Base-by-base conservation (phyloP, 1,140 invertebrate genomes). In the Caenorhabditis inopinata region DNA sequence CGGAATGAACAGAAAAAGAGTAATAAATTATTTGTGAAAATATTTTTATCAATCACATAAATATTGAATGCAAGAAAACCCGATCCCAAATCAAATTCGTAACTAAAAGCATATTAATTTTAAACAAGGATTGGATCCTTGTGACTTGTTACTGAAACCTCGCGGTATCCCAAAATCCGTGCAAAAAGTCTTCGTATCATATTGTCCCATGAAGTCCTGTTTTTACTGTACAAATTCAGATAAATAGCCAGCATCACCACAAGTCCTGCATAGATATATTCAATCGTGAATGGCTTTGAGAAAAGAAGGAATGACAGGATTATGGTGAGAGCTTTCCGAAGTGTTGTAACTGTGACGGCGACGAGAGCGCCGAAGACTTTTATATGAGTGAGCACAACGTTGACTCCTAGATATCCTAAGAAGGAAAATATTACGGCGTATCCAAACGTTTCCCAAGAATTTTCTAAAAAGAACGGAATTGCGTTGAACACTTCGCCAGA, bases 301-400 rank as follows among this genome's bases (percentile, higher is more conserved):
- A 98, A 97, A 83, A 96, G 92, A 46, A 96, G 80, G 90, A 98
- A 98, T 1, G 95, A 97, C 79, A 97, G 91, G 45, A 95, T 90
- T 68, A 97, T 96, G 0, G 95, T 95, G 0, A 97, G 90, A 23
- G 94, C 94, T 90, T 97, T 97, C 51, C 95, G 90, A 81, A 89
- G 90, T 35, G 91, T 91, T 29, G 91, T 91, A 9, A 91, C 94
- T 16, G 95, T 97, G 1, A 95, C 95, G 6, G 95, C 94, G 32
- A 93, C 92, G 32, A 96, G 93, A 16, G 95, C 96, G 18, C 95
- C 96, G 88, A 93, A 93, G 32, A 81, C 81, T 84, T 93, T 92
- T 0, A 97, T 94, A 49, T 97, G 88, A 0, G 93, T 94, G 5
- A 97, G 90, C 1, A 97, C 95, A 53, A 96, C 93, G 89, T 96